Percentiles rank a stretch among this genome's conserved stretches.
phyloP scores from a whole-genome alignment of 2,797 vertebrate species.

The Ibycter americanus region DNA sequence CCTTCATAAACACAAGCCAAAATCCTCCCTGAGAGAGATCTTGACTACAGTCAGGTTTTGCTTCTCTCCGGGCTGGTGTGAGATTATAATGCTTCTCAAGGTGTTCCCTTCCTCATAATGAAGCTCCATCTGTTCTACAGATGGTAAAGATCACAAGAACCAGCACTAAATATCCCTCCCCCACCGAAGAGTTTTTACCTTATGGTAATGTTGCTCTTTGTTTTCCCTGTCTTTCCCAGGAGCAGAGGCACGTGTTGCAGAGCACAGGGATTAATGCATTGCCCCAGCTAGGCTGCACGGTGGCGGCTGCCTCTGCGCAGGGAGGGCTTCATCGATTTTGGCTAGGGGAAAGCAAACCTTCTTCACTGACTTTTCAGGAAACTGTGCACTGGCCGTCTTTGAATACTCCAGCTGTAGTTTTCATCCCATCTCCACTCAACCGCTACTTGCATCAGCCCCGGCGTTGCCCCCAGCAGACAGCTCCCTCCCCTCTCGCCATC shows the following conservation, averaged over 20 bases:
- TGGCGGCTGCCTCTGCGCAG: not conserved
- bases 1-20: conserved; percentile 4
- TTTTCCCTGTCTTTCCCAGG: conserved; percentile 44
- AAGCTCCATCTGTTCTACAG: conserved; percentile 72
- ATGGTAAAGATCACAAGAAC: conserved; percentile 72
- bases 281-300: not conserved
- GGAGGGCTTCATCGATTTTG: not conserved
- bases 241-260: not conserved
- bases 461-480: not conserved
- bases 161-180: conserved; percentile 66
- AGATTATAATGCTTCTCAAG: conserved; percentile 69
- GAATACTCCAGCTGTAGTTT: not conserved
- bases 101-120: conserved; percentile 69
- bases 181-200: conserved; percentile 50
- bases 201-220: conserved; percentile 52
- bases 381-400: not conserved
- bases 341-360: not conserved
- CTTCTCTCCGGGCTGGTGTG: conserved; percentile 48
- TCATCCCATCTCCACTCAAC: not conserved
- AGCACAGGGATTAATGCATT: not conserved
- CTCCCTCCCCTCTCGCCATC: not conserved
- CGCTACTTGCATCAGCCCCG: not conserved
- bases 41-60: conserved; percentile 50
- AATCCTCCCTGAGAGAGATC: conserved; percentile 34
- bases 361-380: not conserved